Evolutionary conservation across 2,113 vertebrate species (phyloP).

Genomic region (Peromyscus maniculatus): DNA sequence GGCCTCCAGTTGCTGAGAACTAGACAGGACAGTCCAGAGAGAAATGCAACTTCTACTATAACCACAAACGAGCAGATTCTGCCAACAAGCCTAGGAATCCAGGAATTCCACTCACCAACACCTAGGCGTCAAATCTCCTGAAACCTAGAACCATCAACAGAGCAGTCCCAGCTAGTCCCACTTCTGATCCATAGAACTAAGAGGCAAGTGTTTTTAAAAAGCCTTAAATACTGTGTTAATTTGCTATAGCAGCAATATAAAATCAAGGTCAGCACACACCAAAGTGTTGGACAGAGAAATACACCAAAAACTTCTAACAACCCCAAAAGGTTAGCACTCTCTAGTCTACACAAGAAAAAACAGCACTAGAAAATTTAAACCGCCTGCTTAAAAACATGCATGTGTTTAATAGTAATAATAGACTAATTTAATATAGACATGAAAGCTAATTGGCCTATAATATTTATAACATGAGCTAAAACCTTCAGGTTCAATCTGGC

Average conservation of each 20-base stretch:
- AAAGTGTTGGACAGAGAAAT: not conserved
- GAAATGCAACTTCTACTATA: not conserved
- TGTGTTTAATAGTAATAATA: not conserved
- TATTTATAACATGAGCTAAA: not conserved
- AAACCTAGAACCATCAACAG: not conserved
- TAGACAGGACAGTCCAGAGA: not conserved
- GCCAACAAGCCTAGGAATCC: not conserved
- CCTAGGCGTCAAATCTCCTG: not conserved
- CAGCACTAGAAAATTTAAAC: not conserved
- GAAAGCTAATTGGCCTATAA: not conserved
- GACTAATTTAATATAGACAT: not conserved
- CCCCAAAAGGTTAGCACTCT: not conserved
- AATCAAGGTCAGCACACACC: not conserved
- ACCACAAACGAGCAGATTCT: not conserved
- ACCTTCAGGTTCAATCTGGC: not conserved
- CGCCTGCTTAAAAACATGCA: not conserved
- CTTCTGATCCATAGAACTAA: not conserved
- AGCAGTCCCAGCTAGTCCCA: not conserved
- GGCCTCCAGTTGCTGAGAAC: not conserved
- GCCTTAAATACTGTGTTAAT: not conserved
- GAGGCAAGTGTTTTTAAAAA: not conserved
- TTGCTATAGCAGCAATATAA: not conserved
- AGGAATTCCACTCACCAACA: not conserved
- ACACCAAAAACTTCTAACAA: constrained; percentile 17
- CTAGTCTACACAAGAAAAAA: not conserved